Evolutionary conservation across 2,113 vertebrate species (phyloP).

Genomic region (Phalacrocorax brasilianus): DNA sequence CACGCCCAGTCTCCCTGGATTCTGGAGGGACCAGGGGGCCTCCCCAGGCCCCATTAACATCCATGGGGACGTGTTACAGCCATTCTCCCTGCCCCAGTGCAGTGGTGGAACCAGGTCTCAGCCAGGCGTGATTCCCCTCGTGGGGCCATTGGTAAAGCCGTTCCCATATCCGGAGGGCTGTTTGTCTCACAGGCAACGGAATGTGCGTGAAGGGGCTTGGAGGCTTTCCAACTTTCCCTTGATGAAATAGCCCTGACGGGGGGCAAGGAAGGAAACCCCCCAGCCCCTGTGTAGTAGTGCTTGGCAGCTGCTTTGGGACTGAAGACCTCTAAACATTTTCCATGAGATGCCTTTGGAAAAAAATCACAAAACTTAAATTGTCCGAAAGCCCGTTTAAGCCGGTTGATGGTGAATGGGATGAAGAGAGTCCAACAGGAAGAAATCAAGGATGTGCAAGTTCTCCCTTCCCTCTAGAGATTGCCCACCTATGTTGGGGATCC

Average conservation of each 20-base stretch:
- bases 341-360: background rate
- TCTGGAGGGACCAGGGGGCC: background rate
- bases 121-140: background rate
- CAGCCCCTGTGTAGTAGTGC: background rate
- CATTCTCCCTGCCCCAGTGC: background rate
- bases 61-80: background rate
- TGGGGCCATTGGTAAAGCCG: rapidly evolving
- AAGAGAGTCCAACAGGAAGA: background rate
- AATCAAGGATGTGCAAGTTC: background rate
- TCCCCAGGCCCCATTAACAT: background rate
- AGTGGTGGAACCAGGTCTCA: rapidly evolving
- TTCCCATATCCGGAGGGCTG: background rate
- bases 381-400: background rate
- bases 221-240: background rate
- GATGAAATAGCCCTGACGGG: background rate
- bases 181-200: background rate
- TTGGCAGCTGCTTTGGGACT: background rate
- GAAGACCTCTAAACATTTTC: background rate
- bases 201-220: background rate
- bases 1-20: background rate
- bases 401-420: background rate
- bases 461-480: background rate
- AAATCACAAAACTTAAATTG: background rate
- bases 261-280: background rate
- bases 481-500: background rate